A percentile compares a stretch with the other conserved stretches of the same genome.
phyloP scores from a whole-genome alignment of 2,113 vertebrate species.

The Meles meles region DNA sequence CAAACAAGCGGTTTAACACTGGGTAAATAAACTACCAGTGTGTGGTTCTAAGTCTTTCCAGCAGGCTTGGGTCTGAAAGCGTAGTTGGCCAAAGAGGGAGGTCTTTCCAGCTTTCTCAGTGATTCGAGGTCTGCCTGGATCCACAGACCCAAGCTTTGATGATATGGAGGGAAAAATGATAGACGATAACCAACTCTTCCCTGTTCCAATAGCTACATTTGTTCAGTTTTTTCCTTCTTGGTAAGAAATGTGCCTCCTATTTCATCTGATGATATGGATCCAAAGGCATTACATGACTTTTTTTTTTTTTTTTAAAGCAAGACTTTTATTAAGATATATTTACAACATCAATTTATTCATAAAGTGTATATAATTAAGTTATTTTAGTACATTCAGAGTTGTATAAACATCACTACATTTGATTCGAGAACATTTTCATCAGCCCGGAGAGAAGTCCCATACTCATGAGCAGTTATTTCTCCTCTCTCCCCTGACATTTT shows the following conservation, averaged over 20 bases:
- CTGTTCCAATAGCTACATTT: background rate
- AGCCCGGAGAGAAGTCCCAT: background rate
- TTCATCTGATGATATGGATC: background rate
- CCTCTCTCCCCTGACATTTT: background rate
- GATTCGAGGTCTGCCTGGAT: background rate
- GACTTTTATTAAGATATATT: background rate
- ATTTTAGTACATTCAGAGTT: background rate
- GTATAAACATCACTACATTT: background rate
- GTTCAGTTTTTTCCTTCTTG: background rate
- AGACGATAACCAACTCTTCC: background rate
- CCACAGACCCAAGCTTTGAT: background rate
- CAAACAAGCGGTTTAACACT: background rate
- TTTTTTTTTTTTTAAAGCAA: background rate
- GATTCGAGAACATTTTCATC: background rate
- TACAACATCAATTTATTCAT: background rate
- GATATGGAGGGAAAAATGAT: background rate
- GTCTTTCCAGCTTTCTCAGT: background rate
- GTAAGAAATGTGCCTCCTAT: background rate
- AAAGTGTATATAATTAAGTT: background rate
- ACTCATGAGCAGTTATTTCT: background rate
- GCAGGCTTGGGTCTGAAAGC: background rate
- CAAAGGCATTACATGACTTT: background rate
- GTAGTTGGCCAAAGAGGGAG: background rate
- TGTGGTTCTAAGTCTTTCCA: slow-evolving; percentile 21
- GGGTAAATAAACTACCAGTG: background rate